Conservation (phyloP, 1,140 invertebrate species). For the Metaphire vulgaris region DNA sequence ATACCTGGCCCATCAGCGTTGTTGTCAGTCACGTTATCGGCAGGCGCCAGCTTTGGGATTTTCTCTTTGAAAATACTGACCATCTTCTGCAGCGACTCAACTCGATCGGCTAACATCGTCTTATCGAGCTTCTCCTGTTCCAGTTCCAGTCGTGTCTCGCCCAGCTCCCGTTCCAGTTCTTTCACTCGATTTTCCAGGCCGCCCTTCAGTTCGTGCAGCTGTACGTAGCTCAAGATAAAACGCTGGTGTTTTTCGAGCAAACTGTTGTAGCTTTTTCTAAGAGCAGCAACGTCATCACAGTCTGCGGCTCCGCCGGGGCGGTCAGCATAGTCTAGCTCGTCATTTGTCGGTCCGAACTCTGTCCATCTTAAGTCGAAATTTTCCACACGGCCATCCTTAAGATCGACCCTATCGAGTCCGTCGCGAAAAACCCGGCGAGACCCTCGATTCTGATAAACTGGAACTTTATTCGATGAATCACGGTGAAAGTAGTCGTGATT, state of each 20-base stretch:
- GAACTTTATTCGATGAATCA: too few relatives aligned
- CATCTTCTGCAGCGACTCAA: background rate
- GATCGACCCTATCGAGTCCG: too few relatives aligned
- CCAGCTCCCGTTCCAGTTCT: background rate
- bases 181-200: background rate
- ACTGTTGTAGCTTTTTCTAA: background rate
- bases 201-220: background rate
- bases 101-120: background rate
- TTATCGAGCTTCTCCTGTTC: background rate
- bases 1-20: background rate
- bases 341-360: too few relatives aligned
- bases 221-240: background rate
- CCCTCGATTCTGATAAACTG: too few relatives aligned
- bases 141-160: background rate
- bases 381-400: too few relatives aligned
- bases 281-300: background rate
- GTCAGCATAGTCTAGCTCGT: too few relatives aligned
- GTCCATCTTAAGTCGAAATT: too few relatives aligned
- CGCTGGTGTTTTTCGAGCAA: background rate
- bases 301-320: too few relatives aligned
- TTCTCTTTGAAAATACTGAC: background rate
- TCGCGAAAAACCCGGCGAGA: too few relatives aligned
- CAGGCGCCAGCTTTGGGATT: background rate
- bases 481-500: too few relatives aligned
- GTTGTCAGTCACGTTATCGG: background rate